Conservation (phyloP, 1,140 invertebrate genomes). For the Drosophila lowei region DNA sequence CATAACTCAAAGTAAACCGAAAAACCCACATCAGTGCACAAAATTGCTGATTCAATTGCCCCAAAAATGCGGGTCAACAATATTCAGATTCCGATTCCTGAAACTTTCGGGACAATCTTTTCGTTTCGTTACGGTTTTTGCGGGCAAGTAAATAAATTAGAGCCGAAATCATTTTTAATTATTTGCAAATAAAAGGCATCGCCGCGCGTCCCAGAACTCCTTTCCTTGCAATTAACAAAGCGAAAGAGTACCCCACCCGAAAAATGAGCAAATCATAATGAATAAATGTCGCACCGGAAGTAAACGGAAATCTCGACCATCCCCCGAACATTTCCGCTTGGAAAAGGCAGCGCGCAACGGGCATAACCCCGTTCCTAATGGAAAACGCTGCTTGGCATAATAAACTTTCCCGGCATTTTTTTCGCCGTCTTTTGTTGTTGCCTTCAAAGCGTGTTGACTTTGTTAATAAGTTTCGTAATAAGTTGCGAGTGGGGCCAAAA, state of each 20-base stretch:
- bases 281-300: constrained; percentile 81
- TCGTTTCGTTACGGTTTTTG: constrained; percentile 6
- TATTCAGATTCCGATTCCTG: constrained; percentile 28
- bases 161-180: constrained; percentile 70
- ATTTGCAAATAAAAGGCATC: constrained; percentile 72
- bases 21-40: constrained; percentile 58
- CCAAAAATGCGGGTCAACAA: constrained; percentile 56
- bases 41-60: constrained; percentile 70
- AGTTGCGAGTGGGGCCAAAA: constrained; percentile 48
- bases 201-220: constrained; percentile 23
- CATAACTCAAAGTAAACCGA: constrained; percentile 43
- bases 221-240: constrained; percentile 61
- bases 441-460: constrained; percentile 68
- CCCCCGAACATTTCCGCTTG: constrained; percentile 63
- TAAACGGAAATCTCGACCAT: constrained; percentile 61
- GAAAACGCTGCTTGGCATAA: constrained; percentile 72
- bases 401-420: constrained; percentile 54
- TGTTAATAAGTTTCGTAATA: constrained; percentile 80
- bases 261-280: constrained; percentile 80
- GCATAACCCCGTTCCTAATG: constrained; percentile 51
- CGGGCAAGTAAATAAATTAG: constrained; percentile 73
- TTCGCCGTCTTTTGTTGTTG: constrained; percentile 24
- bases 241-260: constrained; percentile 36
- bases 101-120: constrained; percentile 48
- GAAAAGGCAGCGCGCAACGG: constrained; percentile 42